Evolutionary conservation across 2,797 vertebrate species (phyloP), one percentile per base, ranked within the genome.

Genomic region (Nannoperca obscura): DNA sequence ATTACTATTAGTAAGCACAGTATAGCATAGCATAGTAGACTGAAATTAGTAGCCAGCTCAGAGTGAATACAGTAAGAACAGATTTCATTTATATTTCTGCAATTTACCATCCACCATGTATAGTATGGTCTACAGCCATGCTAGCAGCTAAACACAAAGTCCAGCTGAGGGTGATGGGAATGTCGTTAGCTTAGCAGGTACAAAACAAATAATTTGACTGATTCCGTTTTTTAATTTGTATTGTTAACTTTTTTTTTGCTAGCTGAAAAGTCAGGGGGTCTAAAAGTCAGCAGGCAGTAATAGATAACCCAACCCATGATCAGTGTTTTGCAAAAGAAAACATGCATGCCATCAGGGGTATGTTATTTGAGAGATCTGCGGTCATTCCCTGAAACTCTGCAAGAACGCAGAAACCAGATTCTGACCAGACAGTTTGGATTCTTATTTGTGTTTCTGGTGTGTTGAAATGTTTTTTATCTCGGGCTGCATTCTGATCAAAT

Each of bases 401-500:
- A 80, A 46, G 8, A 80, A 80, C 53, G 38, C 32, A 77, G 52
- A 79, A 82, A 72, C 78, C 8, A 1, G 44, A 71, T 57, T 67
- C 36, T 44, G 34, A 75, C 46, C 59, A 3, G 32, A 79, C 24
- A 42, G 30, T 20, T 79, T 68, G n/a, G 32, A 32, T 76, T 71
- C 5, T 53, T 73, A 42, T 82, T 72, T 75, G 72, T 71, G 38
- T 82, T 87, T 64, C 76, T 66, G 27, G 34, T 61, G 46, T 87
- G 75, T 75, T 61, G 68, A 78, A 69, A 81, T 73, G 3, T 40
- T 38, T 66, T 66, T 69, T 68, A 64, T 81, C 72, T 84, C 0
- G 0, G 17, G 7, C 57, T 77, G 61, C 69, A 80, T 81, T 87
- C 76, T 85, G 27, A 65, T 79, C 59, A 68, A 85, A 78, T 64